A percentile compares a stretch with the other conserved stretches of the same genome.
These are phyloP conservation scores for Yponomeuta sedellus DNA, from an alignment of 2,888 invertebrate genomes.

Conservation along the genomic window DNA sequence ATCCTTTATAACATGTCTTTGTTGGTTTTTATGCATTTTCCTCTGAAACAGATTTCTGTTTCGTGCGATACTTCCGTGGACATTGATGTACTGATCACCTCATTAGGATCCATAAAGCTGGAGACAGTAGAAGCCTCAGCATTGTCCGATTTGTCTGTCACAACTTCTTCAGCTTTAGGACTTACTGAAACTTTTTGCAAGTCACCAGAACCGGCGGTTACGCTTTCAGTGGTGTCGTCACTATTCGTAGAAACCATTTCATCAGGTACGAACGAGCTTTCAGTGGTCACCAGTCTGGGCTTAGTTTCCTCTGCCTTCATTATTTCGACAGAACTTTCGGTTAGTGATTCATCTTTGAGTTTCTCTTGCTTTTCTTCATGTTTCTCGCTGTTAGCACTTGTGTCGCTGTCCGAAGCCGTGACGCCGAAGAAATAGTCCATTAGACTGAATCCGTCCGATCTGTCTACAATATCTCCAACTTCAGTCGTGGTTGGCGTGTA, in stretches of 20 bases:
- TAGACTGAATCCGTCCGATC: conserved; percentile 52
- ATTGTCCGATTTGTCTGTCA: conserved; percentile 14
- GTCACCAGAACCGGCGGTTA: conserved; percentile 13
- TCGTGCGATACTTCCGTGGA: conserved; percentile 89
- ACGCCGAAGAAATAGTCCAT: conserved; percentile 66
- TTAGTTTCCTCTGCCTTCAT: conserved; percentile 35
- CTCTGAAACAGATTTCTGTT: conserved; percentile 92
- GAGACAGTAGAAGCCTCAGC: conserved; percentile 52
- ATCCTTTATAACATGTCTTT: conserved; percentile 51
- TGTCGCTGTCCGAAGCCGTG: conserved; percentile 29
- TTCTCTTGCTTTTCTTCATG: conserved; percentile 11
- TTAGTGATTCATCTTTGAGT: conserved; percentile 26
- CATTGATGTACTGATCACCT: conserved; percentile 83
- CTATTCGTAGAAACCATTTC: conserved; percentile 48
- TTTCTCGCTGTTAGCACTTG: conserved; percentile 16
- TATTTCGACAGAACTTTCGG: conserved; percentile 30
- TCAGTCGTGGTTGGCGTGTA: conserved; percentile 47
- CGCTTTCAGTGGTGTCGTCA: conserved; percentile 26
- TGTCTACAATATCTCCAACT: conserved; percentile 38
- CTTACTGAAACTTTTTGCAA: conserved; percentile 10
- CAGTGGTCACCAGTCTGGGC: conserved; percentile 48
- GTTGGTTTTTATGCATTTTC: conserved; percentile 85
- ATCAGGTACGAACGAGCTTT: conserved; percentile 57
- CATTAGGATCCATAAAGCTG: conserved; percentile 69
- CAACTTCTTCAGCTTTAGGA: not conserved